Conservation (phyloP, 2,888 invertebrate genomes). For the Phengaris alcon region DNA sequence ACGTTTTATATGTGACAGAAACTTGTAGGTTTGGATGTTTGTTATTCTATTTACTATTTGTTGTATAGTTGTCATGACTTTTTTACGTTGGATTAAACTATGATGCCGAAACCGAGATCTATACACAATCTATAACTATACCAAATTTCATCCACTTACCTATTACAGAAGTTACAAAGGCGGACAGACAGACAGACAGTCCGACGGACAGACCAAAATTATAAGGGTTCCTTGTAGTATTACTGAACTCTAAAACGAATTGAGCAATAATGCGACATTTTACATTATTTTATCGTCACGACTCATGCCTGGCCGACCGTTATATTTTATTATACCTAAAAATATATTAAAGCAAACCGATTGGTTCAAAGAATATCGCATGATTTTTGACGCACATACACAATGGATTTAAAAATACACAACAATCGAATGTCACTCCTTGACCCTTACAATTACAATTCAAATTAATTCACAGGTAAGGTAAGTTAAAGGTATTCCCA, state of each 20-base stretch:
- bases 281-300: too few species aligned
- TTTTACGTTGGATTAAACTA: too few species aligned
- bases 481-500: slow-evolving; percentile 34
- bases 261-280: too few species aligned
- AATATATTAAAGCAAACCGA: neutral
- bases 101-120: too few species aligned
- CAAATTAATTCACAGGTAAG: slow-evolving; percentile 56
- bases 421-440: slow-evolving; percentile 33
- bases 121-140: too few species aligned
- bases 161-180: too few species aligned
- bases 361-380: neutral
- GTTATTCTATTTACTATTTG: neutral
- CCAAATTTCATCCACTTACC: too few species aligned
- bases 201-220: too few species aligned
- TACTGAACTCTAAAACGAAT: too few species aligned
- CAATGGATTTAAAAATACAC: slow-evolving; percentile 23
- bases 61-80: neutral
- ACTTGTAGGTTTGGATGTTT: neutral
- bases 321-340: neutral
- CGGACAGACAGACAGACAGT: too few species aligned
- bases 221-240: too few species aligned
- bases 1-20: neutral
- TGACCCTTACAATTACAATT: slow-evolving; percentile 57
- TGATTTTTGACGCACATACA: neutral
- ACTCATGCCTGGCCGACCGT: neutral